Evolutionary conservation across 2,888 invertebrate genomes (phyloP).

Genomic region (Tanypteryx hageni): DNA sequence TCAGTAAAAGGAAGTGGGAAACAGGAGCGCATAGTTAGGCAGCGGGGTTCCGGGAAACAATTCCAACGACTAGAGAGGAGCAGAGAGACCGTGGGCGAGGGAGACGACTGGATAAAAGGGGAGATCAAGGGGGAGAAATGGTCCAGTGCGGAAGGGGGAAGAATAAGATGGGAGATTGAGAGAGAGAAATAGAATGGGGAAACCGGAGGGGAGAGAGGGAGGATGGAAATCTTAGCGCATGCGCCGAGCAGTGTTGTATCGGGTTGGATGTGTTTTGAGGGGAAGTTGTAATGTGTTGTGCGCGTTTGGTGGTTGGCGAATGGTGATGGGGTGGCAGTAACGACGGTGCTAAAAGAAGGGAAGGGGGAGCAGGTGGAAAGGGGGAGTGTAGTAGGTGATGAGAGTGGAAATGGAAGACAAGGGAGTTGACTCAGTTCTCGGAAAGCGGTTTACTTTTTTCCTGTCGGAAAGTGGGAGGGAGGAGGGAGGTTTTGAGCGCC

Average conservation of each 20-base stretch:
- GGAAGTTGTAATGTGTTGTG: background rate
- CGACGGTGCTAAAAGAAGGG: background rate
- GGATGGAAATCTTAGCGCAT: slow-evolving; percentile 10
- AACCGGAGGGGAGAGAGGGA: background rate
- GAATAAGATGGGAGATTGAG: background rate
- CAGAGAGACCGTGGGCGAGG: background rate
- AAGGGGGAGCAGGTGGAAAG: background rate
- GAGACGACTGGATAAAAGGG: background rate
- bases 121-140: background rate
- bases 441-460: slow-evolving; percentile 38
- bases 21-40: no score
- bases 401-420: background rate
- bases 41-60: no score
- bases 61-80: no score
- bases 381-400: background rate
- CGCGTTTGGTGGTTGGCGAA: slow-evolving; percentile 45
- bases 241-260: background rate
- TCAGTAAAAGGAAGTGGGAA: no score
- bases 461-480: background rate
- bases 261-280: slow-evolving; percentile 29
- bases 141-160: background rate
- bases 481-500: background rate
- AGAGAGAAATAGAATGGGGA: background rate
- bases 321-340: background rate
- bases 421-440: slow-evolving; percentile 28